phyloP scores from a whole-genome alignment of 2,797 vertebrate genomes.

The Lemur catta region DNA sequence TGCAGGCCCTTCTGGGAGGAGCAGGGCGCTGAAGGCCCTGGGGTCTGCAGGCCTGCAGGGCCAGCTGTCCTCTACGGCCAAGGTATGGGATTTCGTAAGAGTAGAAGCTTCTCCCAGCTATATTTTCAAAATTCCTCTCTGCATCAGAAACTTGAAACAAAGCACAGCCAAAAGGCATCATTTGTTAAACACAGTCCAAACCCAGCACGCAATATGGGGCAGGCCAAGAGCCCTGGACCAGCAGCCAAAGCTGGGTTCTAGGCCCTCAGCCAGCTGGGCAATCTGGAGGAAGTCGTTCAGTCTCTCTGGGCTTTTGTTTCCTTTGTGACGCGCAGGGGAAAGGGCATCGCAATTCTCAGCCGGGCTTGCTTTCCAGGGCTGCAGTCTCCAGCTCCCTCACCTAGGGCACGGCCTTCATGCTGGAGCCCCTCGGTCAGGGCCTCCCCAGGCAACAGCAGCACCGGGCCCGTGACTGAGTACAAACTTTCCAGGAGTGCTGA shows the following conservation, averaged over 20 bases:
- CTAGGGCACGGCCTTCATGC: neutral
- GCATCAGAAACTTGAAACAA: neutral
- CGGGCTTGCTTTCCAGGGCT: neutral
- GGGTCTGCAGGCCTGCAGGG: fast-evolving
- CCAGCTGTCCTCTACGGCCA: neutral
- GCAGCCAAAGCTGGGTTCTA: neutral
- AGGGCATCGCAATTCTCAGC: neutral
- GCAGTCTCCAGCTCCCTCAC: neutral
- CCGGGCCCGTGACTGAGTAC: no score
- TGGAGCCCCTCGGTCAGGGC: neutral
- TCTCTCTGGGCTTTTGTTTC: neutral
- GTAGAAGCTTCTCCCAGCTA: neutral
- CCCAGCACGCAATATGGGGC: neutral
- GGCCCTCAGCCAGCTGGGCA: neutral
- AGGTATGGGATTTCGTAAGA: neutral
- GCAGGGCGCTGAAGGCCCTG: no score
- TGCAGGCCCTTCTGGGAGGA: neutral
- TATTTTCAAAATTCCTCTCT: neutral
- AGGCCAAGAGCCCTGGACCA: neutral
- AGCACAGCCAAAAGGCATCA: neutral
- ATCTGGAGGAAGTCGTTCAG: neutral
- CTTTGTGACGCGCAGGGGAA: neutral
- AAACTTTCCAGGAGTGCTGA: neutral
- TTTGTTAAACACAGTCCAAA: neutral
- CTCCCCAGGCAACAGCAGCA: neutral